Conservation (phyloP, 2,888 invertebrate genomes). For the Philonicus albiceps region DNA sequence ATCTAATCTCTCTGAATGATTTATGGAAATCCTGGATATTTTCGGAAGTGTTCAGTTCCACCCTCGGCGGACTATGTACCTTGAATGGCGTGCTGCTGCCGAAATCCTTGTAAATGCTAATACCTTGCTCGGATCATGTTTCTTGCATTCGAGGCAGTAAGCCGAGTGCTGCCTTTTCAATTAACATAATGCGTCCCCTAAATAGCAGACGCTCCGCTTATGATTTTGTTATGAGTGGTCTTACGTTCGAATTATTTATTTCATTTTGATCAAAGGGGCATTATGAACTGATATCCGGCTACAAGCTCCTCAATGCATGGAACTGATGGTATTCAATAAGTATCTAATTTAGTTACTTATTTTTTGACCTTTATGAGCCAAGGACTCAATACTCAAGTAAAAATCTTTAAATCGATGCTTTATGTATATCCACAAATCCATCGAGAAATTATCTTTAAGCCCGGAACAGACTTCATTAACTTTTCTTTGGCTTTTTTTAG, state of each 20-base stretch:
- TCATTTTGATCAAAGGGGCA: neutral
- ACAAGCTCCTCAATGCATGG: neutral
- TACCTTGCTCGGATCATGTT: neutral
- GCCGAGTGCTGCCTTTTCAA: slow-evolving; percentile 14
- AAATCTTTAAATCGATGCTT: neutral
- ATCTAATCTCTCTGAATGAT: slow-evolving; percentile 40
- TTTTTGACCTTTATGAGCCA: neutral
- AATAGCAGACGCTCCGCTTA: neutral
- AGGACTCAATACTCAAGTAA: too few species aligned
- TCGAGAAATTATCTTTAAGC: neutral
- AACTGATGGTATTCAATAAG: neutral
- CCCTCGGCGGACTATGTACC: neutral
- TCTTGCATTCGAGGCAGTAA: neutral
- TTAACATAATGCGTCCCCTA: neutral
- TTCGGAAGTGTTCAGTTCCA: slow-evolving; percentile 9
- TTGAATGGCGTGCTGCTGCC: neutral
- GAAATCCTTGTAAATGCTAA: slow-evolving; percentile 26
- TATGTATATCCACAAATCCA: too few species aligned
- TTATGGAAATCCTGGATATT: slow-evolving; percentile 34
- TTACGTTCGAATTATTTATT: neutral
- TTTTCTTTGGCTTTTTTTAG: too few species aligned
- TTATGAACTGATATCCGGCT: neutral
- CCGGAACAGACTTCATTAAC: neutral
- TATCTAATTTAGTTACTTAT: neutral
- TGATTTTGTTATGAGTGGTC: neutral